These are phyloP conservation scores for Poeciliopsis occidentalis DNA, from an alignment of 2,113 vertebrate species.

Conservation along the genomic window DNA sequence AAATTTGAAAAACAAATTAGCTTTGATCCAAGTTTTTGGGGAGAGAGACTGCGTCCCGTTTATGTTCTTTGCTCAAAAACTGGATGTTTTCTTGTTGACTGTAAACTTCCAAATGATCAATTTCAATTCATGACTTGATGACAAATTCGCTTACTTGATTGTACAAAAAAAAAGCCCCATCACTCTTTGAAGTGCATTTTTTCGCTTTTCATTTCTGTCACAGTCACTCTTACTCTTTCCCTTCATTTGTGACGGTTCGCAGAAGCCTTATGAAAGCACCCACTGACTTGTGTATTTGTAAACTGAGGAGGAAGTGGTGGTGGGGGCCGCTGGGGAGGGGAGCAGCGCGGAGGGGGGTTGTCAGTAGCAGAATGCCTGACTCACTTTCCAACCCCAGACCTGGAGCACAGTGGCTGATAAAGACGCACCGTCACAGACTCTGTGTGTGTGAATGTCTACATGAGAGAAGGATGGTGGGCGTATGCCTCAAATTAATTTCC, in stretches of 20 bases:
- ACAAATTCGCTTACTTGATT: neutral
- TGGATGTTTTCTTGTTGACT: neutral
- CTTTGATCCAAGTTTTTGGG: no score
- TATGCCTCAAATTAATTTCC: constrained; percentile 22
- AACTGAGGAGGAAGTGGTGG: constrained; percentile 72
- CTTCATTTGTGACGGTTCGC: constrained; percentile 56
- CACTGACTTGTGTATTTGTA: constrained; percentile 68
- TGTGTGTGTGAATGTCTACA: neutral
- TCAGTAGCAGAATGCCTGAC: constrained; percentile 61
- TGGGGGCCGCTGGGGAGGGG: constrained; percentile 18
- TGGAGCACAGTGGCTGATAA: constrained; percentile 11
- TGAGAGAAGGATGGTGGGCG: constrained; percentile 3
- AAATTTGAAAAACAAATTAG: neutral
- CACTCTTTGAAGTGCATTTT: neutral
- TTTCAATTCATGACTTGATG: constrained; percentile 1
- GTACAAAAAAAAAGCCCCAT: constrained; percentile 5
- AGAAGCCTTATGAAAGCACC: constrained; percentile 69
- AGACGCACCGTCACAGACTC: constrained; percentile 2
- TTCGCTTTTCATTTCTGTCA: neutral
- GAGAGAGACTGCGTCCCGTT: neutral
- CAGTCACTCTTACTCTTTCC: constrained; percentile 41
- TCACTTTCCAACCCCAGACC: constrained; percentile 69
- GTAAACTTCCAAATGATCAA: neutral
- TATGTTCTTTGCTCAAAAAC: neutral
- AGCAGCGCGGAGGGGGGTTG: neutral